Base-by-base conservation (phyloP, 2,113 vertebrate species). In the Pycnonotus jocosus region DNA sequence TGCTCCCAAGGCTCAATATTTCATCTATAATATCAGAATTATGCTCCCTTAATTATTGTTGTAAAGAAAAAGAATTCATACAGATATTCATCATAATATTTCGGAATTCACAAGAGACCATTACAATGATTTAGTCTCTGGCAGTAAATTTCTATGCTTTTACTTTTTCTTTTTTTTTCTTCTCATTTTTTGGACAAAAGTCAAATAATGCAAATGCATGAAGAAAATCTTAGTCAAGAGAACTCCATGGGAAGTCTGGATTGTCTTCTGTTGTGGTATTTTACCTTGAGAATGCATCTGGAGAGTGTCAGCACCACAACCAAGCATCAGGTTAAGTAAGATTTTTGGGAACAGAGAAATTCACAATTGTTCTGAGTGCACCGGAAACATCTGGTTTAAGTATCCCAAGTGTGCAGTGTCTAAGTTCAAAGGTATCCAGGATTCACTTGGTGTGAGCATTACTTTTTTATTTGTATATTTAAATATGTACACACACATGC, bases 1-100 rank as follows among this genome's bases (percentile, higher is more conserved):
- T 0, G 1, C 38, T 82, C 50, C 66, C 11, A 47, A 77, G 20
- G 31, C 35, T 70, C 38, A 66, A 30, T 86, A 89, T 68, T 88
- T 90, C 74, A 62, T 50, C 58, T 77, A 58, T 42, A 79, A 76
- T 72, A 70, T 76, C 30, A 69, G 53, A 92, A 91, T 79, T 92
- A 65, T 65, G 48, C 15, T 85, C 31, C 23, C 28, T 79, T 81
- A 95, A 90, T 76, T 87, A 77, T 31, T 82, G 18, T 38, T 53
- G 58, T 85, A 91, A 72, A 69, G 2, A 44, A 79, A 79, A 68
- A 42, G 10, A 44, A 27, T n/a, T 84, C 0, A 0, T 68, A 35
- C 1, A 45, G 51, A 66, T 28, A 62, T 78, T 64, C 25, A 92
- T 84, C n/a, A 48, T 33, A 45, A 21, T 48, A 76, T 30, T 87